Evolutionary conservation across 2,797 vertebrate species (phyloP).

Genomic region (Acipenser oxyrinchus): DNA sequence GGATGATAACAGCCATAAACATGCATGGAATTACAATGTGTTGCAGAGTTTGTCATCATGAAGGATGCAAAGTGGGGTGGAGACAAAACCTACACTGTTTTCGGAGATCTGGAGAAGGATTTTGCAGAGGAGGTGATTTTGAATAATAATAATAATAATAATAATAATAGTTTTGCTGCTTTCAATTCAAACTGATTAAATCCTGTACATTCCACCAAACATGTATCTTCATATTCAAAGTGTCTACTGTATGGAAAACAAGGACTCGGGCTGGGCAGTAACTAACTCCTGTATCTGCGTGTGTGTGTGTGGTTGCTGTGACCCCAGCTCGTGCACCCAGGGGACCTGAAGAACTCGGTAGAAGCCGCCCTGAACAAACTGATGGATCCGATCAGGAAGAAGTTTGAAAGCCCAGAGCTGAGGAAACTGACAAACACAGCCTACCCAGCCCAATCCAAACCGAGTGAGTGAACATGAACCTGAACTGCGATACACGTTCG

Average conservation of each 20-base stretch:
- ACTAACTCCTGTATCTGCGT: no score
- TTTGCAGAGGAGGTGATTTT: conserved; percentile 76
- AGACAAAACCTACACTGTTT: conserved; percentile 77
- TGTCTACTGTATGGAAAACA: no score
- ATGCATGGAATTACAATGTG: neutral
- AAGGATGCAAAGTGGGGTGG: conserved; percentile 89
- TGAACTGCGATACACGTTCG: neutral
- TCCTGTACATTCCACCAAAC: no score
- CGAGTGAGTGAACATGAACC: conserved; percentile 60
- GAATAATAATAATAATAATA: no score
- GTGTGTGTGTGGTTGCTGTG: neutral
- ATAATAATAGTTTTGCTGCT: no score
- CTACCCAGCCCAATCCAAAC: conserved; percentile 74
- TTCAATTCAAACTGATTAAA: no score
- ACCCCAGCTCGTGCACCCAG: conserved; percentile 78
- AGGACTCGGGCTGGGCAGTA: no score
- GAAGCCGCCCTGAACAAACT: conserved; percentile 83
- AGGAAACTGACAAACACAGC: conserved; percentile 72
- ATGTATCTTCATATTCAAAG: no score
- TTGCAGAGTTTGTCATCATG: conserved; percentile 81
- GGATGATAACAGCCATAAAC: no score
- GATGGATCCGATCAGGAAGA: conserved; percentile 89
- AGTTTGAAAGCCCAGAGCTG: conserved; percentile 76
- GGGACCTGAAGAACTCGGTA: conserved; percentile 90
- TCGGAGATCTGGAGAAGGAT: conserved; percentile 81